Evolutionary conservation across 1,140 invertebrate species (phyloP).

Genomic region (Eriocheir sinensis): DNA sequence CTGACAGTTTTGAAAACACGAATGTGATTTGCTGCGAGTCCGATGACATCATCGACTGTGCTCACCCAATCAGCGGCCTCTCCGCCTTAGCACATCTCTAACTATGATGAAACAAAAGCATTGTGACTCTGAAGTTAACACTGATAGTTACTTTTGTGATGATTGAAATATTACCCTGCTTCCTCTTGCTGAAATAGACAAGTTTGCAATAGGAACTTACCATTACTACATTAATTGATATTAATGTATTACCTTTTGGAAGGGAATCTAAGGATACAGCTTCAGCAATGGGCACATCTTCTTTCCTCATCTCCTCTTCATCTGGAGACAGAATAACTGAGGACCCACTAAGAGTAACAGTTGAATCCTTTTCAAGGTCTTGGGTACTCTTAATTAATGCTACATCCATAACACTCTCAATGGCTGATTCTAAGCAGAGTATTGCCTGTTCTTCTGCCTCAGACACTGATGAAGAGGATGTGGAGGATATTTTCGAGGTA

Average conservation of each 20-base stretch:
- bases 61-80: too few species aligned
- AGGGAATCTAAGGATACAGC: neutral
- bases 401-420: conserved; percentile 69
- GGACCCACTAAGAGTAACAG: conserved; percentile 61
- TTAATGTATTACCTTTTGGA: neutral
- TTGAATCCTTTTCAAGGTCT: conserved; percentile 38
- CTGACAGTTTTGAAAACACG: too few species aligned
- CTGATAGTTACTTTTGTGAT: too few species aligned
- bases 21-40: too few species aligned
- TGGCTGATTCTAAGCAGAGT: conserved; percentile 70
- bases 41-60: too few species aligned
- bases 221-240: too few species aligned
- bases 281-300: neutral
- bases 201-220: too few species aligned
- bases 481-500: conserved; percentile 19
- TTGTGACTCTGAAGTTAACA: too few species aligned
- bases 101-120: too few species aligned
- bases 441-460: conserved; percentile 76
- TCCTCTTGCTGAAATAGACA: too few species aligned
- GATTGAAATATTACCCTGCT: too few species aligned
- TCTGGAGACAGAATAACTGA: conserved; percentile 70
- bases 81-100: too few species aligned
- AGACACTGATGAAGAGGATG: conserved; percentile 53
- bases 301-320: conserved; percentile 39
- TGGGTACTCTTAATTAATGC: conserved; percentile 62